Percentiles rank a stretch among this genome's conserved stretches.
Evolutionary conservation across 2,888 invertebrate species (phyloP).

Genomic region (Baronia brevicornis): DNA sequence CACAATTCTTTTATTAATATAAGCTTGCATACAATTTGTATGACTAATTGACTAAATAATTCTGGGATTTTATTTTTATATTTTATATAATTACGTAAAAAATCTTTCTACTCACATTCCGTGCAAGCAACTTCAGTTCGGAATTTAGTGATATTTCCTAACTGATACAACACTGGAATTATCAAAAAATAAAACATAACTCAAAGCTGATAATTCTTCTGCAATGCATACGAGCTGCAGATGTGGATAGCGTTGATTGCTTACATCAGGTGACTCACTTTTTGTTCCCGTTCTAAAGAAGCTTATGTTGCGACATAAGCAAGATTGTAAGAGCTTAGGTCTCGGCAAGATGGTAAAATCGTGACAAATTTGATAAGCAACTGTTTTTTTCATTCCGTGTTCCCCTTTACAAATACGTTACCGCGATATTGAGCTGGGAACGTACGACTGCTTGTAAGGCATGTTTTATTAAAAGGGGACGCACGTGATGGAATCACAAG

Average conservation of each 20-base stretch:
- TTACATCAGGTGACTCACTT: no score
- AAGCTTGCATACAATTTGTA: no score
- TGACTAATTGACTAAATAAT: not conserved
- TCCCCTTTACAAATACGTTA: constrained; percentile 12
- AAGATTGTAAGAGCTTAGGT: no score
- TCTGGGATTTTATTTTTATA: not conserved
- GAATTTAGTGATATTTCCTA: no score
- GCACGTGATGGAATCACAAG: constrained; percentile 9
- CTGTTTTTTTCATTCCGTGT: constrained; percentile 13
- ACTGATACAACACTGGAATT: not conserved
- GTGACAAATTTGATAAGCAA: no score
- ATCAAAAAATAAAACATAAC: not conserved
- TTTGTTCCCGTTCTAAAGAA: no score
- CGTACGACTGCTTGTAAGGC: constrained; percentile 12
- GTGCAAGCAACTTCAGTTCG: no score
- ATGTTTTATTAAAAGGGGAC: constrained; percentile 15
- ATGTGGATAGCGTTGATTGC: no score
- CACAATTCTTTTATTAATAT: no score
- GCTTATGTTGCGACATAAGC: no score
- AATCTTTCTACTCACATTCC: no score
- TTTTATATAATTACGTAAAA: not conserved
- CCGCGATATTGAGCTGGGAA: constrained; percentile 14
- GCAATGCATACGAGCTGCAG: not conserved
- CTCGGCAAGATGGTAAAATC: no score
- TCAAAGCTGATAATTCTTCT: not conserved